Base-by-base conservation (phyloP, 1,140 invertebrate species). In the Lerema accius region DNA sequence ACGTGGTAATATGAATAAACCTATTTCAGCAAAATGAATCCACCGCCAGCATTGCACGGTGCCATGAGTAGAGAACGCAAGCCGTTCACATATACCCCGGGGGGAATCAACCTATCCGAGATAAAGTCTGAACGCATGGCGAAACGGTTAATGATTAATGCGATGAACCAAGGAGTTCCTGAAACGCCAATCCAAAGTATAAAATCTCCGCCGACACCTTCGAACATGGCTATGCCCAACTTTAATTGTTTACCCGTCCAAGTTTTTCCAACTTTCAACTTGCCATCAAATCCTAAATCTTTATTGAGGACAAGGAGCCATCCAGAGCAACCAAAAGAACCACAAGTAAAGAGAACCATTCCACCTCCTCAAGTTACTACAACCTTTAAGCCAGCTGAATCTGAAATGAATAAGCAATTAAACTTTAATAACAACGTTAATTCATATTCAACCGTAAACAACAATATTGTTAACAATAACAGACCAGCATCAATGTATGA, bases 21-120 rank as follows among this genome's bases (percentile, higher is more conserved):
- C 74, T 78, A 76, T 89, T 86, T 83, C 85, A 86, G 85, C 72
- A 77, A 78, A 49, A 90, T 89, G 85, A 95, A 96, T 87, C 96
- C 97, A 42, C 97, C 97, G 55, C 94, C 95, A 40, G 96, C 96
- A 32, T 95, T 98, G 42, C 95, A 97, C 76, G 96, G 96, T 79
- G 96, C 97, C 9, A 97, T 98, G 88, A 82, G 75, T 69, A 80
- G 83, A 23, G 97, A 98, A 79, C 98, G 97, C 81, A 98, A 97
- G 82, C 97, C 97, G 4, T 98, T 98, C 86, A 98, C 97, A 1
- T 98, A 98, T 84, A 98, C 97, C 4, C 97, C 97, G 0, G 96
- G 96, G 10, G 97, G 97, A 59, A 92, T 98, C 48, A 96, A 98
- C 86, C 92, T 98, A 5, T 97, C 96, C 0, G 95, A 98, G 89